phyloP scores from a whole-genome alignment of 2,113 vertebrate species.

The Glaucomys volans region DNA sequence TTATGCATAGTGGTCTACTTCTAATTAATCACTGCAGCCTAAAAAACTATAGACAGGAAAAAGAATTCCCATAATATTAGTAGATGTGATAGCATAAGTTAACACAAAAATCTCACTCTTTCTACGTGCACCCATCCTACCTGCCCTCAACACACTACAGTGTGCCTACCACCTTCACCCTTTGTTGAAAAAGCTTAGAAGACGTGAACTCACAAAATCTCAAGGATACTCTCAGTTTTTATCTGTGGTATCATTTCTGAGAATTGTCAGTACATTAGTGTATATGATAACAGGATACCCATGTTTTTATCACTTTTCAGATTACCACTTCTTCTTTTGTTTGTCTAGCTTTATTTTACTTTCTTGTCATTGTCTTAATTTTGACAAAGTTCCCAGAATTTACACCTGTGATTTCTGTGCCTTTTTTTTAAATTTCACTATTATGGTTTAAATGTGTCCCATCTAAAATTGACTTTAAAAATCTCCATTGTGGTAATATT shows the following conservation, averaged over 20 bases:
- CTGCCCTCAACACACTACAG: not conserved
- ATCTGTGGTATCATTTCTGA: not conserved
- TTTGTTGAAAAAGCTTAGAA: not conserved
- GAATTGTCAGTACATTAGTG: not conserved
- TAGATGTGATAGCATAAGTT: not conserved
- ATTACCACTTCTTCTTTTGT: not conserved
- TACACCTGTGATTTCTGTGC: not conserved
- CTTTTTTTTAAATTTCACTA: not conserved
- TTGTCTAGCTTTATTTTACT: not conserved
- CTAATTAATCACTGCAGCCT: conserved; percentile 26
- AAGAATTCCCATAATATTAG: not conserved
- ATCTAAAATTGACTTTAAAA: not conserved
- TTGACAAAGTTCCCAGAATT: conserved; percentile 29
- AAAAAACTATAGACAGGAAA: conserved; percentile 3
- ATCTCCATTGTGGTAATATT: not conserved
- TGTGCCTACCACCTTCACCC: not conserved
- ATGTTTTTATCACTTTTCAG: not conserved
- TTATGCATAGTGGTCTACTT: conserved; percentile 20
- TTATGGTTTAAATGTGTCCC: not conserved
- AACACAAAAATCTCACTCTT: conserved; percentile 40
- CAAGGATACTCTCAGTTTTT: not conserved
- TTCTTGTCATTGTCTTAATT: not conserved
- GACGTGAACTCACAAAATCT: not conserved
- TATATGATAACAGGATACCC: not conserved
- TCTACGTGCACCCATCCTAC: not conserved